Evolutionary conservation across 2,113 vertebrate genomes (phyloP).

Genomic region (Pseudorasbora parva): DNA sequence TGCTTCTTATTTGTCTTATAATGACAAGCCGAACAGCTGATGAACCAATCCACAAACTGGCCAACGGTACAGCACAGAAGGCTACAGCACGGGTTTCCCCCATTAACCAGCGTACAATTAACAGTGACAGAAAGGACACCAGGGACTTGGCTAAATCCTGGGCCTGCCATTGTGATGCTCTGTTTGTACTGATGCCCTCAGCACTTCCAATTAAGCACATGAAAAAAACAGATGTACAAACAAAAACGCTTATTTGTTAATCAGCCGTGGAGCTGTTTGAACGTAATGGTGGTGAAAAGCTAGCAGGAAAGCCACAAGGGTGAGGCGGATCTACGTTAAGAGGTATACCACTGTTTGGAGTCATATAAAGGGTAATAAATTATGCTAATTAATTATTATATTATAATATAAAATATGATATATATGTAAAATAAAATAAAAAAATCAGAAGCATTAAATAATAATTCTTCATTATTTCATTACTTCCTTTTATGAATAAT

Average conservation of each 20-base stretch:
- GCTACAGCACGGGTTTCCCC: constrained; percentile 17
- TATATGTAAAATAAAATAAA: too few relatives aligned
- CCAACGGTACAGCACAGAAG: constrained; percentile 3
- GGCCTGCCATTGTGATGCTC: constrained; percentile 38
- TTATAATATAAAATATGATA: too few relatives aligned
- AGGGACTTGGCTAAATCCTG: constrained; percentile 5
- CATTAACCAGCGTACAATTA: constrained; percentile 24
- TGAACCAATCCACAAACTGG: constrained; percentile 31
- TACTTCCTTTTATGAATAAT: too few relatives aligned
- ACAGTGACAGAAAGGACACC: constrained; percentile 18
- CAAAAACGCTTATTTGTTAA: not conserved
- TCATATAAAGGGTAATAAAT: not conserved
- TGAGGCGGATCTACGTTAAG: not conserved
- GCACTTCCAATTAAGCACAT: constrained; percentile 42
- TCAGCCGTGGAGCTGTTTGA: constrained; percentile 3
- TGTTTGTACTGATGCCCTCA: constrained; percentile 28
- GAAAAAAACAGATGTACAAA: constrained; percentile 29
- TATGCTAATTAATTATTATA: too few relatives aligned
- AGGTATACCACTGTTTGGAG: not conserved
- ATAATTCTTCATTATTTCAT: too few relatives aligned
- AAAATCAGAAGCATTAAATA: too few relatives aligned
- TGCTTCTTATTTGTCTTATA: constrained; percentile 56
- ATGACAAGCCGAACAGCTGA: constrained; percentile 49
- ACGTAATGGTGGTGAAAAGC: not conserved
- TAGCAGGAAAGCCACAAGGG: not conserved